A percentile compares a stretch with the other conserved stretches of the same genome.
Conservation (phyloP, 2,888 invertebrate species). For the Buathra laborator region DNA sequence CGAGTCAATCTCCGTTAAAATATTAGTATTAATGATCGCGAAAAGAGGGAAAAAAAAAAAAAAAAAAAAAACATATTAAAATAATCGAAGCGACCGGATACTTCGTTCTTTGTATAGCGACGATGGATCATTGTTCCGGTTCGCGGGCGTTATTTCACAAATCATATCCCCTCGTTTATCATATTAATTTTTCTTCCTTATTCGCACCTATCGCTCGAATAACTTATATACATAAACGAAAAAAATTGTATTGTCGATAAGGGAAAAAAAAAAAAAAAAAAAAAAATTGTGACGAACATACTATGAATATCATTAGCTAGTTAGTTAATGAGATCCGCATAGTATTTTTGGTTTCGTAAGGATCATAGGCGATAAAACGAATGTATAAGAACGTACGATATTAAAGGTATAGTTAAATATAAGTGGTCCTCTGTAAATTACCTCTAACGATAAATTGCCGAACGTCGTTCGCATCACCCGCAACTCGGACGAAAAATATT, state of each 20-base stretch:
- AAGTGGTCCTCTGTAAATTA: conserved; percentile 65
- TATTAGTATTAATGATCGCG: conserved; percentile 41
- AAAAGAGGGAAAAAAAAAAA: conserved; percentile 16
- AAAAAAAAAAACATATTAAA: conserved; percentile 20
- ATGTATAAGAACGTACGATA: conserved; percentile 39
- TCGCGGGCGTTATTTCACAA: conserved; percentile 31
- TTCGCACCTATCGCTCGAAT: conserved; percentile 58
- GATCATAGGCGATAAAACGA: conserved; percentile 46
- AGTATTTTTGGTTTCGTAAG: conserved; percentile 27
- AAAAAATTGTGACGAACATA: conserved; percentile 8
- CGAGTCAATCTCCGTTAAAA: conserved; percentile 58
- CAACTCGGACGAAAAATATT: conserved; percentile 35
- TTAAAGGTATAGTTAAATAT: conserved; percentile 26
- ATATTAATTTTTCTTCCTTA: conserved; percentile 55
- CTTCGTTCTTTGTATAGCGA: conserved; percentile 45
- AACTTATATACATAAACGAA: conserved; percentile 25
- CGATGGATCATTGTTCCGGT: conserved; percentile 43
- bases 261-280: not conserved
- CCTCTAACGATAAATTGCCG: conserved; percentile 53
- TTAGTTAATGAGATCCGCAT: conserved; percentile 26
- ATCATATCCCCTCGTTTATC: conserved; percentile 57
- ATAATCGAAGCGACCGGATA: conserved; percentile 40
- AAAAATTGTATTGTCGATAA: conserved; percentile 21
- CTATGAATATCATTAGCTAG: conserved; percentile 27
- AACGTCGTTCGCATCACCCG: conserved; percentile 42